These are phyloP conservation scores for Heteronetta atricapilla DNA, from an alignment of 2,113 vertebrate species.

Conservation along the genomic window DNA sequence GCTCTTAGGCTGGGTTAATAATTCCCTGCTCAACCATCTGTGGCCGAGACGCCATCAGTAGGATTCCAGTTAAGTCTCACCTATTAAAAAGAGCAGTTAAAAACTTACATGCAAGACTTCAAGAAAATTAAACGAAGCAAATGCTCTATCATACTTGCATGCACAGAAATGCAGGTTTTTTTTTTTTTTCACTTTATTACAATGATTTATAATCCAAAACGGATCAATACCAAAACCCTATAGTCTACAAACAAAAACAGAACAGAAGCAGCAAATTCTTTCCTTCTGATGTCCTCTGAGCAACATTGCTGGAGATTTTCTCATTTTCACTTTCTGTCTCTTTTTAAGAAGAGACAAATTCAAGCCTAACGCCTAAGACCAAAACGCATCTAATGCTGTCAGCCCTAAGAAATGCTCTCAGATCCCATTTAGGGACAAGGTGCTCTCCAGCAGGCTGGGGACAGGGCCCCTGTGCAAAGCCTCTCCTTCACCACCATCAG, in stretches of 20 bases:
- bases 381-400: not conserved
- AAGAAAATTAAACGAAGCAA: not conserved
- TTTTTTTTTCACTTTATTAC: not conserved
- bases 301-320: not conserved
- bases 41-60: not conserved
- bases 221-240: not conserved
- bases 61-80: not conserved
- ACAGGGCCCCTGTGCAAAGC: not conserved
- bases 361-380: not conserved
- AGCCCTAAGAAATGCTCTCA: not conserved
- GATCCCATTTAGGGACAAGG: not conserved
- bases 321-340: not conserved
- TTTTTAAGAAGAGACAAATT: not conserved
- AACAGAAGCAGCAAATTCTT: not conserved
- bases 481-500: not conserved
- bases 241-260: not conserved
- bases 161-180: not conserved
- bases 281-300: not conserved
- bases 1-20: constrained; percentile 61
- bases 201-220: constrained; percentile 19
- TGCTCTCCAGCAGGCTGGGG: not conserved
- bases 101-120: not conserved
- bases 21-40: constrained; percentile 48
- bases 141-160: not conserved
- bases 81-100: not conserved